These are phyloP conservation scores for Oligia strigilis DNA, from an alignment of 2,888 invertebrate species.

Conservation along the genomic window DNA sequence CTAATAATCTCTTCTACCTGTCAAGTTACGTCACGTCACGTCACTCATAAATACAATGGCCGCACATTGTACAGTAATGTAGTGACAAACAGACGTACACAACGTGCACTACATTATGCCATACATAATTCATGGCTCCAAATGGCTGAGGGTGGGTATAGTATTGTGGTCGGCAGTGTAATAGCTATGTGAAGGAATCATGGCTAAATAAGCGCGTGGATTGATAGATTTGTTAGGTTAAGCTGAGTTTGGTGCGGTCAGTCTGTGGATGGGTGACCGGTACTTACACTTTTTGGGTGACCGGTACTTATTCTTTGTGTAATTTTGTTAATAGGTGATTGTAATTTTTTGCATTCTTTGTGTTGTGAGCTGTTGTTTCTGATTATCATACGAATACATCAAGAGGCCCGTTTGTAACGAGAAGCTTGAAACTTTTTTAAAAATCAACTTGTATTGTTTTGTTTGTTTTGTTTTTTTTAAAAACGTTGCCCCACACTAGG, in stretches of 20 bases:
- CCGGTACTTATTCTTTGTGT: background rate
- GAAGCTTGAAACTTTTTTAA: background rate
- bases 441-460: background rate
- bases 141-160: constrained; percentile 46
- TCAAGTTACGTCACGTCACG: constrained; percentile 48
- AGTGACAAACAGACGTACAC: constrained; percentile 70
- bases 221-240: constrained; percentile 32
- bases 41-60: constrained; percentile 51
- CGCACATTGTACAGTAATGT: constrained; percentile 53
- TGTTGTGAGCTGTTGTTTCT: background rate
- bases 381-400: background rate
- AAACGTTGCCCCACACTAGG: too few species aligned
- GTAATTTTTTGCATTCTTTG: background rate
- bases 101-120: constrained; percentile 68
- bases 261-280: constrained; percentile 21
- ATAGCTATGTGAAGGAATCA: constrained; percentile 42
- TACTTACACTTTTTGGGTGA: background rate
- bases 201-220: constrained; percentile 19
- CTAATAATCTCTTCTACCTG: constrained; percentile 19
- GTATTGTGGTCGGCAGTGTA: constrained; percentile 37
- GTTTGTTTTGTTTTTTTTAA: too few species aligned
- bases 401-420: background rate
- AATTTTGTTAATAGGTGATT: too few species aligned
- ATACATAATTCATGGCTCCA: constrained; percentile 76
- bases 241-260: background rate